phyloP scores from a whole-genome alignment of 1,140 invertebrate genomes.

The Drosophila arawakana region DNA sequence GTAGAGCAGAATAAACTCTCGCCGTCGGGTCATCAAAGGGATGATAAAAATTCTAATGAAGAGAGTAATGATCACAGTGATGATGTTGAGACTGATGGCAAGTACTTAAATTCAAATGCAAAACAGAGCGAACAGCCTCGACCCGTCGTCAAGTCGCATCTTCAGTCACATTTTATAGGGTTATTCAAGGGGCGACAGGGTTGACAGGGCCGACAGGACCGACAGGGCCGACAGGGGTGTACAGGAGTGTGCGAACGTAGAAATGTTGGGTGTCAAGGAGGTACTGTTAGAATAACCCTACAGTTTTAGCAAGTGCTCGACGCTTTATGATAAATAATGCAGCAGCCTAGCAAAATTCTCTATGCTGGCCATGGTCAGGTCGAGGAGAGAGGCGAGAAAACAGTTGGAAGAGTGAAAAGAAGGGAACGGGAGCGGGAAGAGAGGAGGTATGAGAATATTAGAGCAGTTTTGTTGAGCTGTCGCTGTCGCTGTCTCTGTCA shows the following conservation, averaged over 20 bases:
- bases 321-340: conserved; percentile 74
- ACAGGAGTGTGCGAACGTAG: neutral
- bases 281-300: conserved; percentile 18
- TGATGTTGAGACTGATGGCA: conserved; percentile 15
- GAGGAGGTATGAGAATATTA: conserved; percentile 10
- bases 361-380: conserved; percentile 6
- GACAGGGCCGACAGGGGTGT: neutral
- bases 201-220: neutral
- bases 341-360: conserved; percentile 41
- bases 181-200: neutral
- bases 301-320: conserved; percentile 55
- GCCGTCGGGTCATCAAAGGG: too few relatives aligned
- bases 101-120: conserved; percentile 70
- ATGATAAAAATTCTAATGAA: neutral
- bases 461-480: conserved; percentile 72
- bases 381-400: neutral
- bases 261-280: neutral
- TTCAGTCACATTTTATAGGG: conserved; percentile 34
- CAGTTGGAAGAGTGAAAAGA: too few relatives aligned
- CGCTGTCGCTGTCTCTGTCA: conserved; percentile 58
- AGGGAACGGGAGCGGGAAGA: neutral
- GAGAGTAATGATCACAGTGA: neutral
- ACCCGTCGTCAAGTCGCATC: conserved; percentile 41
- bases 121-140: conserved; percentile 66
- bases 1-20: conserved; percentile 26